Percentiles rank a stretch among this genome's conserved stretches.
phyloP scores from a whole-genome alignment of 2,888 invertebrate genomes.

The Drosophila putrida region DNA sequence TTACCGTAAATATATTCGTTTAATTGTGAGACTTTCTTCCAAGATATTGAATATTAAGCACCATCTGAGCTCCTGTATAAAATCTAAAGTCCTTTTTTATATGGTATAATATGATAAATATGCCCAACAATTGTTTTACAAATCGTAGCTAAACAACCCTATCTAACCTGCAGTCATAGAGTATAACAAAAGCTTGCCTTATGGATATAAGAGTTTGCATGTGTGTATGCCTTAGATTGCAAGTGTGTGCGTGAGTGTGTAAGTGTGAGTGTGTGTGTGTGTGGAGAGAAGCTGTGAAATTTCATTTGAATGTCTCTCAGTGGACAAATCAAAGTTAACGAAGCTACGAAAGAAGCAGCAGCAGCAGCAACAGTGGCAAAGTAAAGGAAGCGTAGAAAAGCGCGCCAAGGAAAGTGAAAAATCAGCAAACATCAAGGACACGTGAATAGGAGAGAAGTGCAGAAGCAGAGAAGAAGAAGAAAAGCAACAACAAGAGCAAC shows the following conservation, averaged over 20 bases:
- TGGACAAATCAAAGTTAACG: conserved; percentile 80
- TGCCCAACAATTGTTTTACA: background rate
- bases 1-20: too few relatives aligned
- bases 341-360: conserved; percentile 27
- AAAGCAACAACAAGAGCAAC: conserved; percentile 1
- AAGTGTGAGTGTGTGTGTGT: conserved; percentile 18
- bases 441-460: background rate
- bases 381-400: conserved; percentile 31
- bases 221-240: conserved; percentile 12
- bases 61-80: too few relatives aligned
- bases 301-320: conserved; percentile 77
- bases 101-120: background rate
- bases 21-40: too few relatives aligned
- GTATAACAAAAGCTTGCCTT: conserved; percentile 15
- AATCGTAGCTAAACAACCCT: conserved; percentile 3
- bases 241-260: conserved; percentile 14
- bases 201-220: background rate
- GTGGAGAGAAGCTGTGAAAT: conserved; percentile 48
- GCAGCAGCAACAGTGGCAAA: conserved; percentile 6
- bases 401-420: conserved; percentile 43
- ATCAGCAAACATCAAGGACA: conserved; percentile 29
- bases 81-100: too few relatives aligned
- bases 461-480: background rate
- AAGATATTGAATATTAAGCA: too few relatives aligned
- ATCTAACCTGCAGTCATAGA: background rate